A percentile compares a stretch with the other conserved stretches of the same genome.
These are phyloP conservation scores for Columba livia DNA, from an alignment of 2,113 vertebrate genomes.

Conservation along the genomic window DNA sequence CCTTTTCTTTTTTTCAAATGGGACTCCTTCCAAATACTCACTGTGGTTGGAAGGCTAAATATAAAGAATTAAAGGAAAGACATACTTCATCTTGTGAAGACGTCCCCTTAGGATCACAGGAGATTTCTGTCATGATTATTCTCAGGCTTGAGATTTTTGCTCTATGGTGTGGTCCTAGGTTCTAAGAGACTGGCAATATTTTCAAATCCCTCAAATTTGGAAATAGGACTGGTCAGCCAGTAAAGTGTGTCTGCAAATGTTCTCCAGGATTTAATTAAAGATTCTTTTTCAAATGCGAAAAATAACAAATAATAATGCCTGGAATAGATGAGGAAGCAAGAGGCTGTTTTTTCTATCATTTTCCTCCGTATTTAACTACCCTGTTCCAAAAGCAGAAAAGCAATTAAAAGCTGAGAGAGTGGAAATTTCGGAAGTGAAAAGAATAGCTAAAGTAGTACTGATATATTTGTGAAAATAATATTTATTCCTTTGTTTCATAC, in stretches of 20 bases:
- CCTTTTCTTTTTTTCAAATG: background rate
- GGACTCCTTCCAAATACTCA: background rate
- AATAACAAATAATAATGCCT: background rate
- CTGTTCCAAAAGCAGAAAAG: background rate
- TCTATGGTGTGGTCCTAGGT: rapidly evolving
- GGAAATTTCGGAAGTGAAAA: background rate
- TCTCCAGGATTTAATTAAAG: background rate
- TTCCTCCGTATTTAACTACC: background rate
- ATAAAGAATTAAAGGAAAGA: background rate
- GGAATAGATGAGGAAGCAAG: background rate
- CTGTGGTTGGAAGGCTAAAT: background rate
- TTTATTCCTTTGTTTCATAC: background rate
- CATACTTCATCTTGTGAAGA: background rate
- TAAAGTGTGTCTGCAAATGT: background rate
- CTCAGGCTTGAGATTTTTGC: background rate
- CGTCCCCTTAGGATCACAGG: background rate
- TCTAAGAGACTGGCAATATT: background rate
- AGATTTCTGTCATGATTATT: background rate
- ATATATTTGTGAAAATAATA: background rate
- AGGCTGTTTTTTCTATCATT: background rate
- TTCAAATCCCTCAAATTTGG: background rate
- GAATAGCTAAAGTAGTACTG: background rate
- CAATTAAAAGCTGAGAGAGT: background rate
- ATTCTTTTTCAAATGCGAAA: background rate
- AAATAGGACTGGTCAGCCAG: background rate